Base-by-base conservation (phyloP, 1,140 invertebrate species). In the Drosophila tsacasi region DNA sequence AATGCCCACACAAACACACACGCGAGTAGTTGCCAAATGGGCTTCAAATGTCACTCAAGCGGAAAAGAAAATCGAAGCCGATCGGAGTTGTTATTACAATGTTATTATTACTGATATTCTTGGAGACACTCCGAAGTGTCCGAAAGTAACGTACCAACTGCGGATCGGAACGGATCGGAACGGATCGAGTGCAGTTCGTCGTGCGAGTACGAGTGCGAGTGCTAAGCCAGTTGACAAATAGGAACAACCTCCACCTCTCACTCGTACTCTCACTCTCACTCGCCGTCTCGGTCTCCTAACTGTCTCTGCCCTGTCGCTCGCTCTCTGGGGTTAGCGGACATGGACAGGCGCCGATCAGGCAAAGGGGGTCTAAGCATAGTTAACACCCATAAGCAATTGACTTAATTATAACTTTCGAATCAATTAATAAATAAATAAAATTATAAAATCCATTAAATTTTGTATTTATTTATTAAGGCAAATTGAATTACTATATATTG, bases 141-240 rank as follows among this genome's bases (percentile, higher is more conserved):
- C 5, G 52, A 76, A 75, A 23, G 59, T 76, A 76, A 76, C 59
- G 59, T 73, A 50, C 46, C 59, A 76, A 66, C 58, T 59, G 54
- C 35, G 69, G 32, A 47, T 52, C 13, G 32, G 37, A 40, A 12
- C 37, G 64, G 27, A 68, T 67, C 54, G 61, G 2, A 32, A 13
- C 35, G 35, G 61, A 40, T 55, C 80, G 83, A 68, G 63, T 87
- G 80, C 83, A 87, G 80, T 66, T 80, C 72, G 76, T 80, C 58
- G 80, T 17, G 12, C 44, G 21, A 35, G 59, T 35, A 2, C 30
- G 52, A 63, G 73, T 67, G 55, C 30, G 62, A 64, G 73, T 67
- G 62, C 66, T 62, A 85, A n/a, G 39, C 30, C 59, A 62, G 76
- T 81, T 81, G 79, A 81, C 79, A 81, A 75, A 76, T 76, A 58